A percentile compares a stretch with the other conserved stretches of the same genome.
Conservation (phyloP, 2,797 vertebrate genomes). For the Bryconaethiops microstoma region DNA sequence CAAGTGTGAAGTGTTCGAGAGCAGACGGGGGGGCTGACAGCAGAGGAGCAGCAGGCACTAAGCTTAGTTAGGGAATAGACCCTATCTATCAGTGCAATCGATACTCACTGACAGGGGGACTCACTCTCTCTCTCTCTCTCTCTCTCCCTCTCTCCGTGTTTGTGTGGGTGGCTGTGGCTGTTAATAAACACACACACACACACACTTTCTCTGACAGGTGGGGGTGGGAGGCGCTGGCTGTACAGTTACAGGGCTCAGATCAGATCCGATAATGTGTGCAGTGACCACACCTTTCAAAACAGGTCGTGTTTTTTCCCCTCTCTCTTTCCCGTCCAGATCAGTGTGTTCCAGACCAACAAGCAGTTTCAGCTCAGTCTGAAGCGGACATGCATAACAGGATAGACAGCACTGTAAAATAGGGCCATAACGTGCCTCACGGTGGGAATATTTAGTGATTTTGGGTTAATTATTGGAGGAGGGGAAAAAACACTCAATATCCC, state of each 20-base stretch:
- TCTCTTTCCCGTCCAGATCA: not conserved
- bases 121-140: not conserved
- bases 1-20: constrained; percentile 27
- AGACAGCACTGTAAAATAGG: not conserved
- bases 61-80: constrained; percentile 54
- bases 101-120: constrained; percentile 54
- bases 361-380: not conserved
- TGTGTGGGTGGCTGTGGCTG: constrained; percentile 23
- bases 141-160: constrained; percentile 2
- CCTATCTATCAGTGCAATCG: constrained; percentile 61
- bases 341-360: not conserved
- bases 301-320: no score
- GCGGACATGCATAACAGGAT: not conserved
- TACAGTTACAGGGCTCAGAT: constrained; percentile 10
- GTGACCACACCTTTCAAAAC: constrained; percentile 16
- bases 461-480: constrained; percentile 41
- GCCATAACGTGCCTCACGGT: constrained; percentile 14
- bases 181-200: not conserved
- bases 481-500: constrained; percentile 23
- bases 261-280: constrained; percentile 17
- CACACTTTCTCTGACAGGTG: constrained; percentile 1
- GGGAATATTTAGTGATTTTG: constrained; percentile 42
- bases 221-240: not conserved
- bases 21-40: constrained; percentile 31
- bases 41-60: constrained; percentile 42